A percentile compares a stretch with the other conserved stretches of the same genome.
phyloP scores from a whole-genome alignment of 2,113 vertebrate genomes.

The Oxygymnocypris stewartii region DNA sequence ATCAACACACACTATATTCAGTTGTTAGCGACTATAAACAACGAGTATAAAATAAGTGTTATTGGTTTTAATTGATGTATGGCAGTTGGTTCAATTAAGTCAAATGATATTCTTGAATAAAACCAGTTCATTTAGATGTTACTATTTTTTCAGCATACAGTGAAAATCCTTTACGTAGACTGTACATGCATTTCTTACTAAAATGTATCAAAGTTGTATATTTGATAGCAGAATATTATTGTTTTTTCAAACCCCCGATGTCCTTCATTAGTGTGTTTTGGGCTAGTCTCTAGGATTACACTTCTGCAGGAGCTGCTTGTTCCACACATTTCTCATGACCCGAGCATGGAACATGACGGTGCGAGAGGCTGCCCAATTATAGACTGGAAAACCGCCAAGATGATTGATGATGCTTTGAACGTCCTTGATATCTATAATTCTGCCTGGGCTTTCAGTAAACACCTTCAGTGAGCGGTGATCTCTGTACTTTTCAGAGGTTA shows the following conservation, averaged over 20 bases:
- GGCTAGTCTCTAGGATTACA: background rate
- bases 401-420: conserved; percentile 12
- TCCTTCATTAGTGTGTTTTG: conserved; percentile 12
- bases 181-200: background rate
- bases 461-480: background rate
- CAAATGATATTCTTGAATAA: too few species aligned
- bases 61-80: too few species aligned
- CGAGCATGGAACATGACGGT: background rate
- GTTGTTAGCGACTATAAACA: too few species aligned
- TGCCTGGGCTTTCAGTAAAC: background rate
- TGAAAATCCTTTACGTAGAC: background rate
- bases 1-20: background rate
- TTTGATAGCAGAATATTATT: background rate
- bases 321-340: conserved; percentile 22
- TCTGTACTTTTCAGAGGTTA: conserved; percentile 2
- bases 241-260: background rate
- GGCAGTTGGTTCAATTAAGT: too few species aligned
- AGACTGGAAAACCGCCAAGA: conserved; percentile 13
- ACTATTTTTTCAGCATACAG: background rate
- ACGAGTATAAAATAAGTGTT: too few species aligned
- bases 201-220: background rate
- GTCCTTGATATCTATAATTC: conserved; percentile 27
- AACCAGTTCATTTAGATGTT: background rate
- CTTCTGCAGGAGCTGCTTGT: background rate
- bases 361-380: conserved; percentile 14